Percentiles rank a stretch among this genome's conserved stretches.
These are phyloP conservation scores for Microtus richardsoni DNA, from an alignment of 2,113 vertebrate species.

Conservation along the genomic window DNA sequence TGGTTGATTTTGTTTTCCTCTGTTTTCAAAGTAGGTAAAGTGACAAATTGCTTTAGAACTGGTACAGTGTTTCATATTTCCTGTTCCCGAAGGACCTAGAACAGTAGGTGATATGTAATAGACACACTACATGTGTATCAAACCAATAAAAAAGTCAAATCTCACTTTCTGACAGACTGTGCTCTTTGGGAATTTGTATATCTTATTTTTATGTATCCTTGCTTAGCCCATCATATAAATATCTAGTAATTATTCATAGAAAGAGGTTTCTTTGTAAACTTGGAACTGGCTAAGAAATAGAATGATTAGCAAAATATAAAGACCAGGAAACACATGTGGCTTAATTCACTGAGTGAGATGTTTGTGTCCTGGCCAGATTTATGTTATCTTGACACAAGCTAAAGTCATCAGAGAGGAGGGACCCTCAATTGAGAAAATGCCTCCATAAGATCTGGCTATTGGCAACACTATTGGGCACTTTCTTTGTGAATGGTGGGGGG, in stretches of 20 bases:
- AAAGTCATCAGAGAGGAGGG: neutral
- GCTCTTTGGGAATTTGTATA: conserved; percentile 22
- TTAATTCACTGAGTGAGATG: neutral
- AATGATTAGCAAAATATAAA: neutral
- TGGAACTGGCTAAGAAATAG: neutral
- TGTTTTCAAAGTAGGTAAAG: neutral
- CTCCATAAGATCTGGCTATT: neutral
- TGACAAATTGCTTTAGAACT: conserved; percentile 1
- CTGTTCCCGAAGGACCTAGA: neutral
- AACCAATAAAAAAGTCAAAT: conserved; percentile 9
- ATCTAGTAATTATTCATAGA: conserved; percentile 38
- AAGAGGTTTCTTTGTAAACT: neutral
- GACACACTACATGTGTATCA: neutral
- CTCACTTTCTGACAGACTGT: neutral
- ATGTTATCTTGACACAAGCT: neutral
- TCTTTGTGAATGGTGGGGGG: neutral
- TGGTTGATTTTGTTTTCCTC: conserved; percentile 36
- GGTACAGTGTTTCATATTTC: neutral
- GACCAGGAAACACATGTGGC: neutral
- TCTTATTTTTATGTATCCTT: neutral
- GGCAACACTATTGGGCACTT: neutral
- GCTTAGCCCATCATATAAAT: neutral
- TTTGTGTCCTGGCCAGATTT: neutral
- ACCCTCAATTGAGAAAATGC: neutral
- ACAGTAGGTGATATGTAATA: neutral